Evolutionary conservation across 2,113 vertebrate species (phyloP).

Genomic region (human (Homo sapiens)): DNA sequence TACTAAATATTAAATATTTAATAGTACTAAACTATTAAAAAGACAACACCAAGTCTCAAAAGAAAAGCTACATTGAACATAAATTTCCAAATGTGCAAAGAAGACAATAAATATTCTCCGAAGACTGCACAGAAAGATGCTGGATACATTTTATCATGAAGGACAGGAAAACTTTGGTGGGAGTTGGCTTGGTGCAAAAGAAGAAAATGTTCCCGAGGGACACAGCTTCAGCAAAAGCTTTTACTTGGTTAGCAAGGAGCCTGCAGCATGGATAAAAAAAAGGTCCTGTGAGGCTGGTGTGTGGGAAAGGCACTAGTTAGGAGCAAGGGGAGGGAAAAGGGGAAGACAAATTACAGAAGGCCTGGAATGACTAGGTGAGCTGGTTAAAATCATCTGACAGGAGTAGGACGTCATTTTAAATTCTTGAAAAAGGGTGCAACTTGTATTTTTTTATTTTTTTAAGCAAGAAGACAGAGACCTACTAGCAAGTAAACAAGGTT

Average conservation of each 20-base stretch:
- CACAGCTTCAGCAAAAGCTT: not conserved
- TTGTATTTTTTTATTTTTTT: not conserved
- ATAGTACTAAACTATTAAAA: conserved; percentile 20
- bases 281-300: not conserved
- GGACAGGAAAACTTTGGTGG: not conserved
- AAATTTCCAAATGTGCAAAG: conserved; percentile 1
- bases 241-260: not conserved
- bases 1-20: conserved; percentile 11
- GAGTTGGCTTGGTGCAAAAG: not conserved
- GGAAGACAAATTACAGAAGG: not conserved
- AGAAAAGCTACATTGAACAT: not conserved
- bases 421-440: not conserved
- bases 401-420: not conserved
- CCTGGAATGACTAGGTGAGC: not conserved
- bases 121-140: not conserved
- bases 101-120: not conserved
- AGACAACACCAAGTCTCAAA: not conserved
- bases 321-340: not conserved
- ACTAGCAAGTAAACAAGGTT: not conserved
- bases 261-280: not conserved
- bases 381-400: not conserved
- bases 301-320: not conserved
- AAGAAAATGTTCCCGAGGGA: conserved; percentile 41
- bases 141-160: conserved; percentile 43
- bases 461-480: not conserved